These are phyloP conservation scores for Scolanthus callimorphus DNA, from an alignment of 92 coral and sea anemone genomes.

Conservation along the genomic window DNA sequence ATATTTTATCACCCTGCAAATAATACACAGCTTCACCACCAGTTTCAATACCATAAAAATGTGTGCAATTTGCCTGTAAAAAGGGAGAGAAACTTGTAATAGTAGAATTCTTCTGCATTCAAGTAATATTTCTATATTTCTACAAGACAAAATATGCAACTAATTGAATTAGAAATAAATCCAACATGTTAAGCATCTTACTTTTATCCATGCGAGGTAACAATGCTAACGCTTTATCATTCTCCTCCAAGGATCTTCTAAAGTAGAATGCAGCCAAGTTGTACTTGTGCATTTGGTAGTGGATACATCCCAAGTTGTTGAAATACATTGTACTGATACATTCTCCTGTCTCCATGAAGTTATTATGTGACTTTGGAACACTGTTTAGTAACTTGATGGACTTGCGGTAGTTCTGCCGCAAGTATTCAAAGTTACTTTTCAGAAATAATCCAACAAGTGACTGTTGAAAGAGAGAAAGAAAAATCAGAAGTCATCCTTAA, in stretches of 20 bases:
- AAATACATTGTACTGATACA: slow-evolving; percentile 90
- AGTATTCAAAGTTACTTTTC: slow-evolving; percentile 93
- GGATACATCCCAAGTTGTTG: slow-evolving; percentile 94
- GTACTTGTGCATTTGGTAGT: slow-evolving; percentile 94
- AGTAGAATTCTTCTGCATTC: too few relatives aligned
- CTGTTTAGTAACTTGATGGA: slow-evolving; percentile 93
- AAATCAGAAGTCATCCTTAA: neutral
- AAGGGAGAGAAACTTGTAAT: too few relatives aligned
- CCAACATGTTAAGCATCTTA: too few relatives aligned
- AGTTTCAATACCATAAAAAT: too few relatives aligned
- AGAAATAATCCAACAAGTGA: slow-evolving; percentile 86
- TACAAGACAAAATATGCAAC: too few relatives aligned
- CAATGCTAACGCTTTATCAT: slow-evolving; percentile 70
- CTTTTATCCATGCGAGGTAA: slow-evolving; percentile 79
- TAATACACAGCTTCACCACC: too few relatives aligned
- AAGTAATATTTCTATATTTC: too few relatives aligned
- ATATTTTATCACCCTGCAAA: too few relatives aligned
- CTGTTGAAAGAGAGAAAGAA: slow-evolving; percentile 12
- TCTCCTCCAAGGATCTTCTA: slow-evolving; percentile 90
- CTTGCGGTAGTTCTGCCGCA: slow-evolving; percentile 94
- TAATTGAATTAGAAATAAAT: too few relatives aligned
- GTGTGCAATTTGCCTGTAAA: too few relatives aligned
- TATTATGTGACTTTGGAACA: slow-evolving; percentile 73
- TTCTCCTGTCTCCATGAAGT: slow-evolving; percentile 67
- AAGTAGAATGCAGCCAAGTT: slow-evolving; percentile 94